Conservation (phyloP, 1,140 invertebrate species). For the Microplitis demolitor region DNA sequence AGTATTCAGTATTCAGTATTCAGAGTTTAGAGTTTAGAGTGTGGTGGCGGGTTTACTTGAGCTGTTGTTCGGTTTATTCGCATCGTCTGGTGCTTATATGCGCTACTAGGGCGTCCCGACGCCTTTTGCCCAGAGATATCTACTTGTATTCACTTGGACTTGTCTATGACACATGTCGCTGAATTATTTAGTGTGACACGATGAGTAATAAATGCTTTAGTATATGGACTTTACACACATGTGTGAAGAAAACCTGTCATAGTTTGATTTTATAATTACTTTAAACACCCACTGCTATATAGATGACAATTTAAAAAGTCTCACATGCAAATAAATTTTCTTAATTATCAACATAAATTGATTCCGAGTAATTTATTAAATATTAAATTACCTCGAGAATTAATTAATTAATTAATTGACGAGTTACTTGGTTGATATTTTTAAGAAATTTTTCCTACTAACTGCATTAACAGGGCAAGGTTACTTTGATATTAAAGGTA, state of each 20-base stretch:
- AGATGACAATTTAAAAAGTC: not conserved
- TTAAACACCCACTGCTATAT: too few relatives aligned
- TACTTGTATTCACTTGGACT: not conserved
- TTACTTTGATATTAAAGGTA: too few relatives aligned
- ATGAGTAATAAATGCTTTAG: not conserved
- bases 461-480: too few relatives aligned
- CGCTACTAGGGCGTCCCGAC: conserved; percentile 40
- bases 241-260: too few relatives aligned
- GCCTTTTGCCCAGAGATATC: conserved; percentile 8
- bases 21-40: not conserved
- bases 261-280: too few relatives aligned
- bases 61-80: not conserved
- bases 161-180: conserved; percentile 30
- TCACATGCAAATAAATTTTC: not conserved
- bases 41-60: too few relatives aligned
- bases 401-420: too few relatives aligned
- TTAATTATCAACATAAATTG: too few relatives aligned
- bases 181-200: conserved; percentile 51
- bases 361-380: too few relatives aligned
- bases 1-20: not conserved
- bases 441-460: too few relatives aligned
- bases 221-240: not conserved
- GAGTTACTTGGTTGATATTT: too few relatives aligned
- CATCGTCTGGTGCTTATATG: conserved; percentile 17
- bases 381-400: too few relatives aligned